phyloP scores from a whole-genome alignment of 2,888 invertebrate species.

The Chymomyza caudatula region DNA sequence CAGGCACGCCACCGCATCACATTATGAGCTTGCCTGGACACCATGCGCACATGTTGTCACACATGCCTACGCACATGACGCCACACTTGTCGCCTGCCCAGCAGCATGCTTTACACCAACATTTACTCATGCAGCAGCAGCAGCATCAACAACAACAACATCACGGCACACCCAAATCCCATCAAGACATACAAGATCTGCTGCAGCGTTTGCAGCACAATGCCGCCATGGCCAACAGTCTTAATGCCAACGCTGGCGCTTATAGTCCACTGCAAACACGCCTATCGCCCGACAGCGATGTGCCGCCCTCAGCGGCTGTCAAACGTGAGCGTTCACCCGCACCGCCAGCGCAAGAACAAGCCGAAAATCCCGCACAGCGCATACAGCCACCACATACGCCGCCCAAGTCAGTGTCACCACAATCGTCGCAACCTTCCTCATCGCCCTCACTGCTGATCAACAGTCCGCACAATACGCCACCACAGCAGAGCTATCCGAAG shows the following conservation, averaged over 20 bases:
- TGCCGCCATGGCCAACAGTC: conserved; percentile 68
- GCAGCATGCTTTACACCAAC: conserved; percentile 74
- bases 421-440: conserved; percentile 73
- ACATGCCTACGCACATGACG: conserved; percentile 51
- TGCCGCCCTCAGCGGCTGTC: conserved; percentile 39
- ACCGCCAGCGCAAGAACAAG: conserved; percentile 58
- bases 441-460: conserved; percentile 57
- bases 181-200: conserved; percentile 76
- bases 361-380: conserved; percentile 75
- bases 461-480: conserved; percentile 63
- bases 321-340: conserved; percentile 76
- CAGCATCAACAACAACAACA: conserved; percentile 37
- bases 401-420: conserved; percentile 75
- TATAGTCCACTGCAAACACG: conserved; percentile 72
- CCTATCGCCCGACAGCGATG: conserved; percentile 56
- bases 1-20: conserved; percentile 45
- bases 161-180: conserved; percentile 64
- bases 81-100: conserved; percentile 68
- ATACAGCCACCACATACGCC: conserved; percentile 77
- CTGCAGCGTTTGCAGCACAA: conserved; percentile 75
- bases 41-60: conserved; percentile 42
- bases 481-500: conserved; percentile 54
- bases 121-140: conserved; percentile 64
- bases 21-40: conserved; percentile 57
- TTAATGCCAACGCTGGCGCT: conserved; percentile 46